Evolutionary conservation across 2,113 vertebrate species (phyloP).

Genomic region (Melanerpes formicivorus): DNA sequence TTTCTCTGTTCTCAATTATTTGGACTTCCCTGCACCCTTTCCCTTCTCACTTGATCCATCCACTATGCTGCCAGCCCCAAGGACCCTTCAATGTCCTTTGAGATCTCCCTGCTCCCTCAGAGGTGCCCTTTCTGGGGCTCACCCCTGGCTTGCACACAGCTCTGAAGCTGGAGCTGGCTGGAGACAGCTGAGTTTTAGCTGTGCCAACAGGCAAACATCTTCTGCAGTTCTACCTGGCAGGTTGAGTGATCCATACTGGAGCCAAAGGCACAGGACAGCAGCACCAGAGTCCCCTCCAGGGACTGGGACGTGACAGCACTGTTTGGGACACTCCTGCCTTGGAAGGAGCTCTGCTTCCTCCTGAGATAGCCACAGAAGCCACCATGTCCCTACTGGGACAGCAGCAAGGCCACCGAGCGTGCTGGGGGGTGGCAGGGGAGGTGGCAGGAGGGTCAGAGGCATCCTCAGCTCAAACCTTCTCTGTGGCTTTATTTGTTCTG

Average conservation of each 20-base stretch:
- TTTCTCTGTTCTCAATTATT: neutral
- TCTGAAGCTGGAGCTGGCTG: neutral
- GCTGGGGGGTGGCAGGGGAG: rapidly evolving
- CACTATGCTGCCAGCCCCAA: neutral
- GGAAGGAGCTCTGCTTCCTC: neutral
- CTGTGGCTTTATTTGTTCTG: neutral
- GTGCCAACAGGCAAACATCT: neutral
- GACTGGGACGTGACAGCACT: neutral
- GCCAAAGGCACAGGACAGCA: neutral
- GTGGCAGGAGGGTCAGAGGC: neutral
- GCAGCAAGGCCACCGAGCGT: rapidly evolving
- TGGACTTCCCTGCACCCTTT: neutral
- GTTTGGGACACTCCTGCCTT: neutral
- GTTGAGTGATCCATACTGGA: neutral
- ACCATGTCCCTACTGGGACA: rapidly evolving
- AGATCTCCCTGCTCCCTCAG: neutral
- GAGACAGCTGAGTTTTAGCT: neutral
- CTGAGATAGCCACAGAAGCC: neutral
- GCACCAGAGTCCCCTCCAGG: neutral
- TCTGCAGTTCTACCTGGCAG: neutral
- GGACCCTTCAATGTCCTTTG: neutral
- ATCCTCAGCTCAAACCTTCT: neutral
- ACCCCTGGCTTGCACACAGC: neutral
- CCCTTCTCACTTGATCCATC: neutral
- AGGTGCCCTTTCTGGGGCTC: neutral